These are phyloP conservation scores for Hedychridium roseum DNA, from an alignment of 2,888 invertebrate species.

Conservation along the genomic window DNA sequence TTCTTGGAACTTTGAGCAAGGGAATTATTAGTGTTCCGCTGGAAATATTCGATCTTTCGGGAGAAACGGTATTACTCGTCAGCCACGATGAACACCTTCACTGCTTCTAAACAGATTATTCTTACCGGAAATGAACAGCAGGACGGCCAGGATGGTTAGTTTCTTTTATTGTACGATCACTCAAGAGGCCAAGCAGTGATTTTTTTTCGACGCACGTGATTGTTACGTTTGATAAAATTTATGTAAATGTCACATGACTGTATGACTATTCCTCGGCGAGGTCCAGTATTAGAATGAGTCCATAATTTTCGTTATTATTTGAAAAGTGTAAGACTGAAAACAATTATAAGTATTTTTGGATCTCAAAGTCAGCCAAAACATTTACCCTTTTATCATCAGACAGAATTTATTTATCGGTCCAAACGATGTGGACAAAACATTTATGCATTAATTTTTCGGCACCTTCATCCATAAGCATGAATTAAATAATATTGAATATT, in stretches of 20 bases:
- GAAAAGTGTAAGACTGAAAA: too few species aligned
- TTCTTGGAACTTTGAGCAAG: too few species aligned
- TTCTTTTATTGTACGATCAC: not conserved
- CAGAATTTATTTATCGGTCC: not conserved
- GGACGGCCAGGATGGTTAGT: constrained; percentile 48
- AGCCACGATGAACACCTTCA: constrained; percentile 52
- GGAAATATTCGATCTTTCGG: not conserved
- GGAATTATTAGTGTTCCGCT: too few species aligned
- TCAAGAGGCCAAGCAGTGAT: too few species aligned
- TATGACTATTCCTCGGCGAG: too few species aligned
- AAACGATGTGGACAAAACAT: not conserved
- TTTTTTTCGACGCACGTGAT: too few species aligned
- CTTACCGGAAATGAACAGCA: constrained; percentile 38
- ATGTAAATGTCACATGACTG: too few species aligned
- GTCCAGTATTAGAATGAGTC: too few species aligned
- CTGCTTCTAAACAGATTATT: constrained; percentile 49
- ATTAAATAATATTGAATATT: not conserved
- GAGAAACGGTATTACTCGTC: not conserved
- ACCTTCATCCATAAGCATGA: not conserved
- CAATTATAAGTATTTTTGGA: constrained; percentile 3
- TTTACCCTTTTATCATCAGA: too few species aligned
- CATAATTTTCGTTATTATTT: too few species aligned
- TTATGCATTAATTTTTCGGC: not conserved
- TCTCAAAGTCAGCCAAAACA: too few species aligned
- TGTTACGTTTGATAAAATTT: too few species aligned